Percentiles rank a stretch among this genome's conserved stretches.
phyloP scores from a whole-genome alignment of 2,888 invertebrate genomes.

The Oscheius sp. region DNA sequence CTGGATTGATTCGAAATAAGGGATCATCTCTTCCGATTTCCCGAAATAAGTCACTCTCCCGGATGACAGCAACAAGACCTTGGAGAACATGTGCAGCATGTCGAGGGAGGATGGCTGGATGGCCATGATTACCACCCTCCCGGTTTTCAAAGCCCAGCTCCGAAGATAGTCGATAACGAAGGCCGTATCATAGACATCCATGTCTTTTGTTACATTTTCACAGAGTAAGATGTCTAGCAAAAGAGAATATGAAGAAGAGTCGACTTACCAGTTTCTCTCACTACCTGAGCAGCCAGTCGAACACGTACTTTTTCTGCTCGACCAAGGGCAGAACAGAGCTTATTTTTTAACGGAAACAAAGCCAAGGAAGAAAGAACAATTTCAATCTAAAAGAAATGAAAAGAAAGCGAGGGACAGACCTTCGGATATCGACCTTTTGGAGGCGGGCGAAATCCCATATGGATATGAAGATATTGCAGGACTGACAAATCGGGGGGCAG shows the following conservation, averaged over 20 bases:
- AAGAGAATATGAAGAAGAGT: not conserved
- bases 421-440: constrained; percentile 20
- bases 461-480: constrained; percentile 82
- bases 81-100: constrained; percentile 91
- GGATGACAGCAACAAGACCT: constrained; percentile 87
- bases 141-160: constrained; percentile 82
- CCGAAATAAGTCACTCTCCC: constrained; percentile 92
- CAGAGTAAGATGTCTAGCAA: constrained; percentile 82
- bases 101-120: constrained; percentile 94
- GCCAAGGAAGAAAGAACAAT: constrained; percentile 91
- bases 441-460: constrained; percentile 2
- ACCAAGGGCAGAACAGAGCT: constrained; percentile 86
- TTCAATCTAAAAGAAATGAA: constrained; percentile 80
- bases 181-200: constrained; percentile 95
- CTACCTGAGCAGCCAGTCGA: constrained; percentile 88
- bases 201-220: constrained; percentile 87
- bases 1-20: constrained; percentile 88
- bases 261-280: constrained; percentile 77
- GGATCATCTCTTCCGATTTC: constrained; percentile 83
- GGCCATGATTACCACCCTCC: constrained; percentile 88
- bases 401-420: constrained; percentile 38
- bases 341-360: constrained; percentile 87
- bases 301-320: constrained; percentile 88
- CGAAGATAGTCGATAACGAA: constrained; percentile 92
- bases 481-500: constrained; percentile 89